phyloP scores from a whole-genome alignment of 2,888 invertebrate genomes.

The Ennomos quercinarius region DNA sequence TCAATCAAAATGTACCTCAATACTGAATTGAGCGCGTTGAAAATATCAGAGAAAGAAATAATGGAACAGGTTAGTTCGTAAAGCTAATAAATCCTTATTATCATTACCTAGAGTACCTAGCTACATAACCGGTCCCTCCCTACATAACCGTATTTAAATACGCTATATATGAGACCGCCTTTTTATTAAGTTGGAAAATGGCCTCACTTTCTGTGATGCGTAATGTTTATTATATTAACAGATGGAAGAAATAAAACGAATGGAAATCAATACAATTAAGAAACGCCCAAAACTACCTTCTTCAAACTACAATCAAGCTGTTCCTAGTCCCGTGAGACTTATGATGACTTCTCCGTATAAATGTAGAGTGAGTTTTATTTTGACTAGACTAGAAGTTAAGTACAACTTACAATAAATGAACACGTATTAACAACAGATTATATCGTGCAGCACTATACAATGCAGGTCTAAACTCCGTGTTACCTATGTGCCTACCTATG shows the following conservation, averaged over 20 bases:
- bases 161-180: neutral
- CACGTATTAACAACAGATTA: too few relatives aligned
- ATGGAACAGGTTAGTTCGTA: conserved; percentile 48
- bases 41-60: conserved; percentile 51
- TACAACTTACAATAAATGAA: too few relatives aligned
- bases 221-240: conserved; percentile 27
- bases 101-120: too few relatives aligned
- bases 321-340: conserved; percentile 70
- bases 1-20: conserved; percentile 55
- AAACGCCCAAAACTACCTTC: conserved; percentile 42
- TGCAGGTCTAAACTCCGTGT: too few relatives aligned
- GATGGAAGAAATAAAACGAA: conserved; percentile 43
- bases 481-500: too few relatives aligned
- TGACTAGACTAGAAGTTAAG: too few relatives aligned
- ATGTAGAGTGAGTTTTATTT: conserved; percentile 56
- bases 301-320: conserved; percentile 60
- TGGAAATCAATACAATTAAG: conserved; percentile 35
- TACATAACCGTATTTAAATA: too few relatives aligned
- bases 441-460: too few relatives aligned
- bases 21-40: conserved; percentile 52
- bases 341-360: conserved; percentile 71
- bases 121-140: too few relatives aligned
- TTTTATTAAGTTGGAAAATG: neutral
- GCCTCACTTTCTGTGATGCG: too few relatives aligned
- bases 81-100: too few relatives aligned